Evolutionary conservation across 1,140 invertebrate species (phyloP).

Genomic region (Anadara kagoshimensis): DNA sequence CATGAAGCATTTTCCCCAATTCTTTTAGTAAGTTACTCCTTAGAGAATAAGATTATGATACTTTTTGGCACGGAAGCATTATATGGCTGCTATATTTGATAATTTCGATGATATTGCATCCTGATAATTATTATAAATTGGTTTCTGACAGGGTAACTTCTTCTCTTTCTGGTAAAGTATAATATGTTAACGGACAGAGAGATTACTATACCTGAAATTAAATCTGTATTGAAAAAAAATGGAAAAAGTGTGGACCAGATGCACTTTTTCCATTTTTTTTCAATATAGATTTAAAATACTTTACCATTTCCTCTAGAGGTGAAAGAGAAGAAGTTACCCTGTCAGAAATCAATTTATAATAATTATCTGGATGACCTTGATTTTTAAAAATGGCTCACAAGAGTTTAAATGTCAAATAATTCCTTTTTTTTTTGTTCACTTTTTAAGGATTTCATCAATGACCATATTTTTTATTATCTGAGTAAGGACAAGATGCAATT

Average conservation of each 20-base stretch:
- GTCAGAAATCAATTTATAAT: background rate
- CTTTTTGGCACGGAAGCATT: too few species aligned
- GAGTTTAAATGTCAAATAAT: background rate
- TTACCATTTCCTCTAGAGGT: background rate
- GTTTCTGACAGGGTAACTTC: background rate
- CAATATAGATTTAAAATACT: background rate
- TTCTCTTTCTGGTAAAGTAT: background rate
- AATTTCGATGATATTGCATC: slow-evolving; percentile 1
- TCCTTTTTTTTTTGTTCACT: background rate
- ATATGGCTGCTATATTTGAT: background rate
- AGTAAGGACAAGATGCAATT: too few species aligned
- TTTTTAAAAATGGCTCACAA: background rate
- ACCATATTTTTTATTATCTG: too few species aligned
- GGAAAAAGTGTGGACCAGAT: background rate
- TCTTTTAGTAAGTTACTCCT: too few species aligned
- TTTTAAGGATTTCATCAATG: too few species aligned
- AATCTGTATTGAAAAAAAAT: background rate
- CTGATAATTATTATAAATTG: background rate
- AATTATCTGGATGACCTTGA: background rate
- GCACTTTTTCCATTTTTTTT: background rate
- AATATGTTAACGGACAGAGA: background rate
- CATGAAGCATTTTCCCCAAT: too few species aligned
- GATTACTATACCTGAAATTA: too few species aligned
- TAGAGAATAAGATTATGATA: too few species aligned
- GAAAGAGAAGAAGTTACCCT: background rate